Conservation (phyloP, 2,797 vertebrate species). For the Thamnophis elegans region DNA sequence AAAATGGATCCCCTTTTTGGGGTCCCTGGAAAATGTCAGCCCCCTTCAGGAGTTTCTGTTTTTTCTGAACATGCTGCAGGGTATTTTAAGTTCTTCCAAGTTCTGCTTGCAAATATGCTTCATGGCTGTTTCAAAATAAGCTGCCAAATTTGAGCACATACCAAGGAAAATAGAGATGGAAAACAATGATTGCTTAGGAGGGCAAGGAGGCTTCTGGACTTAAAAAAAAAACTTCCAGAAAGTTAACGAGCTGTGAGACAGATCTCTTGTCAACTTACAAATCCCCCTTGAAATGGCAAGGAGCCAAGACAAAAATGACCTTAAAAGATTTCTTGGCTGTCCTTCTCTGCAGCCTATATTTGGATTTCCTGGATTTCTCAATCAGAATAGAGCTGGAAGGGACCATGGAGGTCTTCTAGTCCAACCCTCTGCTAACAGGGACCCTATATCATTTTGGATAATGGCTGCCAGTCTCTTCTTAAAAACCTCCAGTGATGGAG, state of each 20-base stretch:
- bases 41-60: neutral
- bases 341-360: neutral
- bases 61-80: neutral
- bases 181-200: neutral
- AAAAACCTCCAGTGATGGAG: neutral
- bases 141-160: constrained; percentile 15
- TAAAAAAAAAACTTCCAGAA: neutral
- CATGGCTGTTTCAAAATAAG: neutral
- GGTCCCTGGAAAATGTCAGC: neutral
- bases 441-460: neutral
- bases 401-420: neutral
- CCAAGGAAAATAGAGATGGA: constrained; percentile 8
- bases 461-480: neutral
- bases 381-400: neutral
- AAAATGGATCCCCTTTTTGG: too few species aligned
- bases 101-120: neutral
- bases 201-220: neutral
- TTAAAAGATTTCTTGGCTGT: neutral
- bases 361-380: neutral
- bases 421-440: neutral
- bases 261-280: neutral
- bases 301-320: neutral
- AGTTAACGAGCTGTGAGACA: neutral
- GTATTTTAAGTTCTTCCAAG: neutral
- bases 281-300: neutral